These are phyloP conservation scores for Abramis brama DNA, from an alignment of 2,113 vertebrate genomes.

Conservation along the genomic window DNA sequence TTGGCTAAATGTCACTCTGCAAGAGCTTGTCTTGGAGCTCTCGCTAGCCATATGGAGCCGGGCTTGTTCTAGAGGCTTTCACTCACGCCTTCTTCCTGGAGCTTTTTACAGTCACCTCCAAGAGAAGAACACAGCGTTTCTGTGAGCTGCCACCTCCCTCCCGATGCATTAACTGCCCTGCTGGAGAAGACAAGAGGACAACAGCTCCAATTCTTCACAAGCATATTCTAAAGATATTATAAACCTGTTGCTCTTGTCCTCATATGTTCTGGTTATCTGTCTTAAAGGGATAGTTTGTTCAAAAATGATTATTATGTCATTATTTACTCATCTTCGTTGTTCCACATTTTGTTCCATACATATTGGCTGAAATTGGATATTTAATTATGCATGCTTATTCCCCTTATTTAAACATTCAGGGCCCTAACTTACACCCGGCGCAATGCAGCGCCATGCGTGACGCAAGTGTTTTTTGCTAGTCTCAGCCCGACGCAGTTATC, in stretches of 20 bases:
- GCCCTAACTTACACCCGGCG: too few species aligned
- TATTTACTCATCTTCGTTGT: background rate
- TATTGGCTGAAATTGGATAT: background rate
- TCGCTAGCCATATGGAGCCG: slow-evolving; percentile 55
- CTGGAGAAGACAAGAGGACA: slow-evolving; percentile 29
- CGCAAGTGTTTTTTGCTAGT: too few species aligned
- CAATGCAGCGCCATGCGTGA: too few species aligned
- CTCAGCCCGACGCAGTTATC: too few species aligned
- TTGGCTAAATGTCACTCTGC: slow-evolving; percentile 58
- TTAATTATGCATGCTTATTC: too few species aligned
- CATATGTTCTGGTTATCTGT: background rate
- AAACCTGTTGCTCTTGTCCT: background rate
- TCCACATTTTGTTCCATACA: background rate
- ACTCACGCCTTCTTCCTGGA: slow-evolving; percentile 53
- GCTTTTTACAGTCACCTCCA: slow-evolving; percentile 50
- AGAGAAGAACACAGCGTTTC: slow-evolving; percentile 51
- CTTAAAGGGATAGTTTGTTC: background rate
- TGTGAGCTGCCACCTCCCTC: slow-evolving; percentile 37
- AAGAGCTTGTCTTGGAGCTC: slow-evolving; percentile 53
- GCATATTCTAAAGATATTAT: background rate
- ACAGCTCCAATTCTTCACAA: slow-evolving; percentile 9
- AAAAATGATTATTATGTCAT: background rate
- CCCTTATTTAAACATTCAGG: too few species aligned
- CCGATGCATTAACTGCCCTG: slow-evolving; percentile 35
- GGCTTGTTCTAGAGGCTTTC: slow-evolving; percentile 55